A percentile compares a stretch with the other conserved stretches of the same genome.
These are phyloP conservation scores for Acanthacorydalis orientalis DNA, from an alignment of 2,888 invertebrate genomes.

Conservation along the genomic window DNA sequence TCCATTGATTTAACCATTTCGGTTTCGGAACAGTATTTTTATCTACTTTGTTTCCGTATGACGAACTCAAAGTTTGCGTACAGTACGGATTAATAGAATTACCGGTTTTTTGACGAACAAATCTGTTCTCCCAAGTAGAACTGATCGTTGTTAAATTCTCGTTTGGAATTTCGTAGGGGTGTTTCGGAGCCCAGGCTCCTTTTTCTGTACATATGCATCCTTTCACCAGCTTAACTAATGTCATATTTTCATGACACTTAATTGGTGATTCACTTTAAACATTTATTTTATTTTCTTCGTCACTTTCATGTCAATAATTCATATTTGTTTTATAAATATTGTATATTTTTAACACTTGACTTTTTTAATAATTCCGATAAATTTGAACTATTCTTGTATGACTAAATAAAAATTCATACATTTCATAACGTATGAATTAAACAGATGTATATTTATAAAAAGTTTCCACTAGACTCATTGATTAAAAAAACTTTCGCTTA, in stretches of 20 bases:
- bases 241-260: background rate
- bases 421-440: too few relatives aligned
- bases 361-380: too few relatives aligned
- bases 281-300: background rate
- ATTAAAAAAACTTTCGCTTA: too few relatives aligned
- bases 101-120: background rate
- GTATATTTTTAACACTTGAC: too few relatives aligned
- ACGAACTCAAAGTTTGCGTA: background rate
- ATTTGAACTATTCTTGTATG: too few relatives aligned
- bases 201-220: background rate
- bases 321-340: too few relatives aligned
- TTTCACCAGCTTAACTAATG: background rate
- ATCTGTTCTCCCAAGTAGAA: constrained; percentile 3
- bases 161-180: constrained; percentile 1
- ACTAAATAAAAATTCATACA: too few relatives aligned
- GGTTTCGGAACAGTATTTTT: background rate
- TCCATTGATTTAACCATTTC: constrained; percentile 26
- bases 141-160: background rate
- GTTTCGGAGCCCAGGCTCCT: constrained; percentile 2
- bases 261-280: background rate
- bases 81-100: background rate
- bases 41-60: too few relatives aligned
- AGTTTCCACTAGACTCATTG: too few relatives aligned
- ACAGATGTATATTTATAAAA: too few relatives aligned
- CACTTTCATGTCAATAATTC: background rate